These are phyloP conservation scores for Linnaemya tessellans DNA, from an alignment of 2,888 invertebrate species.

Conservation along the genomic window DNA sequence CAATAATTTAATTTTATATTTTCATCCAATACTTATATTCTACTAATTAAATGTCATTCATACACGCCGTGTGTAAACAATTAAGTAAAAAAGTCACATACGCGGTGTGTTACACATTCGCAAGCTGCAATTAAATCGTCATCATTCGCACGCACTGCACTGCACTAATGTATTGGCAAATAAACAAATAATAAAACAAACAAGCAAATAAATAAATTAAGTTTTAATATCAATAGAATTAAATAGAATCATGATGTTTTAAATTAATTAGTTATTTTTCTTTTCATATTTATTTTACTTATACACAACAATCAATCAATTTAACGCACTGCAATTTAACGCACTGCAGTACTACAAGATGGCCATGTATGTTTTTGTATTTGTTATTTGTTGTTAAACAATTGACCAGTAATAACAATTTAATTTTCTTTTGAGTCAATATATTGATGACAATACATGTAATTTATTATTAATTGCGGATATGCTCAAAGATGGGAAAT, in stretches of 20 bases:
- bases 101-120: constrained; percentile 38
- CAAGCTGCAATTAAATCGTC: constrained; percentile 34
- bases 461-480: too few species aligned
- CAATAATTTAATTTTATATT: constrained; percentile 22
- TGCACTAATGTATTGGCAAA: constrained; percentile 1
- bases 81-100: constrained; percentile 61
- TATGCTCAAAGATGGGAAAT: too few species aligned
- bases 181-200: constrained; percentile 18
- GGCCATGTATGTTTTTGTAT: neutral
- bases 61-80: constrained; percentile 45
- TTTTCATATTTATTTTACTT: constrained; percentile 6
- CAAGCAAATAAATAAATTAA: constrained; percentile 26
- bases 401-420: constrained; percentile 14
- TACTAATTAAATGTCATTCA: constrained; percentile 55
- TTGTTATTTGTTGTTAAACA: constrained; percentile 14
- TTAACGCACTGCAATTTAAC: too few species aligned
- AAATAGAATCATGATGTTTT: constrained; percentile 48
- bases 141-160: constrained; percentile 37
- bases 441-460: neutral
- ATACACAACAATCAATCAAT: constrained; percentile 11
- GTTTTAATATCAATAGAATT: constrained; percentile 33
- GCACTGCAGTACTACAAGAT: neutral
- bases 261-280: constrained; percentile 28
- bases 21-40: neutral
- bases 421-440: neutral